Evolutionary conservation across 64 coral and sea anemone species (phyloP).

Genomic region (Porites lutea): DNA sequence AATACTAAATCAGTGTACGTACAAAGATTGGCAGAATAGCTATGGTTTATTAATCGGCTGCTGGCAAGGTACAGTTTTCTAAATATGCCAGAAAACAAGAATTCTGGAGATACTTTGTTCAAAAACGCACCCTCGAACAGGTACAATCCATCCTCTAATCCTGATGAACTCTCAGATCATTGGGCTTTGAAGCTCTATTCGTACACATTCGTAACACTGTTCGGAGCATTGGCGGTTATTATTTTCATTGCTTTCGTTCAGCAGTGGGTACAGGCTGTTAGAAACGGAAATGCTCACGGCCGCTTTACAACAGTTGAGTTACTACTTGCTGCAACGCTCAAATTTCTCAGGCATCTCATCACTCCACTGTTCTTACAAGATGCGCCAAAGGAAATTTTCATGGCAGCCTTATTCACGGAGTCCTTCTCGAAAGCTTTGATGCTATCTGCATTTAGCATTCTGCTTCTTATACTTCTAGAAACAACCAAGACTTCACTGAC

Average conservation of each 20-base stretch:
- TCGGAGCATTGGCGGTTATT: background rate
- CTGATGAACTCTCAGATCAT: background rate
- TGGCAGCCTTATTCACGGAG: background rate
- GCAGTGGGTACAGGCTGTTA: background rate
- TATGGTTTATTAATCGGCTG: no score
- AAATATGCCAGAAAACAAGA: no score
- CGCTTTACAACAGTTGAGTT: slow-evolving; percentile 5
- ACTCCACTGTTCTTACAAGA: background rate
- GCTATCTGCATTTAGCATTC: background rate
- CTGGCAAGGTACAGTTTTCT: no score
- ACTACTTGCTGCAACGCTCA: background rate
- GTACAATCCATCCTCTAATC: background rate
- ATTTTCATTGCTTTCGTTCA: background rate
- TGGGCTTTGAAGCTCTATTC: slow-evolving; percentile 11
- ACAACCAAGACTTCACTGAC: background rate
- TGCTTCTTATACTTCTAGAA: background rate
- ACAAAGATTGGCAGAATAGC: no score
- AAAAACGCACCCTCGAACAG: no score
- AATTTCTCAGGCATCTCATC: background rate
- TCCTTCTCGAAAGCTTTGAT: background rate
- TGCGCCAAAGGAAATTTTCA: background rate
- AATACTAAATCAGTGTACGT: no score
- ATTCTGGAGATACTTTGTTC: no score
- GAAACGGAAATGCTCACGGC: background rate
- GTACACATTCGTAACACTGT: background rate